Evolutionary conservation across 1,140 invertebrate species (phyloP).

Genomic region (Scaptomyza montana): DNA sequence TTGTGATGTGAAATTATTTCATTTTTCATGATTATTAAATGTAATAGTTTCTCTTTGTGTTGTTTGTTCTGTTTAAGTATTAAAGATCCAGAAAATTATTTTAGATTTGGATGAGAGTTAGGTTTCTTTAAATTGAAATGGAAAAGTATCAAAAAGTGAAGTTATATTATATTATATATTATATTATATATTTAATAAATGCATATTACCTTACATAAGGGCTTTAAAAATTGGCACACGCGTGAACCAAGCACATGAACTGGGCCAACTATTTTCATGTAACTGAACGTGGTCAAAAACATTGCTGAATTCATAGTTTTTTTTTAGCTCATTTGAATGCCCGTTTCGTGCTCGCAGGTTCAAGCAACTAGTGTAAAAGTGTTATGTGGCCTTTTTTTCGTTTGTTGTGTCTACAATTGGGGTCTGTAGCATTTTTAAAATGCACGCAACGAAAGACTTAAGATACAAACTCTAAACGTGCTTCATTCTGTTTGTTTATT

Average conservation of each 20-base stretch:
- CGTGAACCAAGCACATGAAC: constrained; percentile 15
- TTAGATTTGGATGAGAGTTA: not conserved
- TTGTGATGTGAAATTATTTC: constrained; percentile 28
- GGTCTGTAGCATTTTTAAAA: constrained; percentile 3
- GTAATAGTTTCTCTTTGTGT: not conserved
- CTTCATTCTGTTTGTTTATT: too few relatives aligned
- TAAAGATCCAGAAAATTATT: not conserved
- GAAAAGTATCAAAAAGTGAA: not conserved
- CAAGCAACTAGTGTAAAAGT: constrained; percentile 66
- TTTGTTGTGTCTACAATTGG: not conserved
- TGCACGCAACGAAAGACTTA: constrained; percentile 50
- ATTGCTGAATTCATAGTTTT: too few relatives aligned
- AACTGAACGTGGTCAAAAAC: constrained; percentile 18
- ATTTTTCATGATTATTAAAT: too few relatives aligned
- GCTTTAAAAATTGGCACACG: too few relatives aligned
- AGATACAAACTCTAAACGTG: constrained; percentile 22
- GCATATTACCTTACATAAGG: too few relatives aligned
- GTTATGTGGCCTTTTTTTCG: constrained; percentile 31
- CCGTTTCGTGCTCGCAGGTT: constrained; percentile 45
- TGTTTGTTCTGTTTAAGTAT: not conserved
- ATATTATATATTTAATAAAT: too few relatives aligned
- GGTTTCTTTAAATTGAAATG: too few relatives aligned
- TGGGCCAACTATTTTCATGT: constrained; percentile 46
- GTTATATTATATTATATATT: too few relatives aligned
- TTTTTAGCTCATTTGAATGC: constrained; percentile 37